Conservation (phyloP, 2,888 invertebrate genomes). For the Pristionchus fissidentatus region DNA sequence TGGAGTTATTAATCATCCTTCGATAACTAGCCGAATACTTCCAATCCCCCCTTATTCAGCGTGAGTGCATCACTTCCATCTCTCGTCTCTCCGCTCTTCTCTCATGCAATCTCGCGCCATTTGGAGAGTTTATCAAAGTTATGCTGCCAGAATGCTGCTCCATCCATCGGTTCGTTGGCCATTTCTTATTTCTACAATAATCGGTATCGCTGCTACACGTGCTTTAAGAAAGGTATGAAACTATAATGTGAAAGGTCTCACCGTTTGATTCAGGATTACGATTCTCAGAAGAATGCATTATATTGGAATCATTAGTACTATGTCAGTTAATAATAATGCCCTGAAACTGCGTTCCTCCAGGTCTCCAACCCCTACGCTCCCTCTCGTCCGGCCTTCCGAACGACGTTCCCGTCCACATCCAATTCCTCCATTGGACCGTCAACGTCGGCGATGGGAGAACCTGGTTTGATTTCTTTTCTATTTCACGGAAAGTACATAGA, state of each 20-base stretch:
- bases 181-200: conserved; percentile 51
- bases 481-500: too few species aligned
- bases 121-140: conserved; percentile 57
- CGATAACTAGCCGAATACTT: not conserved
- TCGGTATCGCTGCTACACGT: not conserved
- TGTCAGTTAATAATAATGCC: not conserved
- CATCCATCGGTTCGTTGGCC: conserved; percentile 48
- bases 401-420: conserved; percentile 28
- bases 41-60: conserved; percentile 58
- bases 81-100: conserved; percentile 66
- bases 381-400: conserved; percentile 36
- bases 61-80: conserved; percentile 72
- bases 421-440: conserved; percentile 10
- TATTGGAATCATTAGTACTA: not conserved
- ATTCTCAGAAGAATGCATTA: too few species aligned
- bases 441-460: not conserved
- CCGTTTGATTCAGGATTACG: not conserved
- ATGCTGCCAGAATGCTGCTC: conserved; percentile 65
- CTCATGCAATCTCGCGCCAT: conserved; percentile 67
- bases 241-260: not conserved
- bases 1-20: too few species aligned
- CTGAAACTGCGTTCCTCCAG: not conserved
- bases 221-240: not conserved
- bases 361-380: conserved; percentile 42
- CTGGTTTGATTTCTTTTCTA: not conserved